Percentiles rank a stretch among this genome's conserved stretches.
These are phyloP conservation scores for Pachyseris speciosa DNA, from an alignment of 64 coral and sea anemone species.

Conservation along the genomic window DNA sequence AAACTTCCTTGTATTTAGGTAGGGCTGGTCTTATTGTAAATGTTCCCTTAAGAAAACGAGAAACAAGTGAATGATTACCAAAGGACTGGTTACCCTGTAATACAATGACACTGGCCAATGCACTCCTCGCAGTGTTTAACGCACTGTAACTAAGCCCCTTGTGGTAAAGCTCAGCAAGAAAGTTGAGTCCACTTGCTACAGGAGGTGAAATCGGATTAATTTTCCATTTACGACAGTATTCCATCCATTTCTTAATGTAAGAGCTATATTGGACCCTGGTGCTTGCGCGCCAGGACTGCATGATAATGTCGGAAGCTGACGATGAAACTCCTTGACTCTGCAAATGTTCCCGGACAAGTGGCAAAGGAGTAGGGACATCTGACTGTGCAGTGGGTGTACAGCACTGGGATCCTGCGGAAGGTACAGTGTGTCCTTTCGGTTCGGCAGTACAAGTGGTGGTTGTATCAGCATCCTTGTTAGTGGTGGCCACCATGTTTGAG, in stretches of 20 bases:
- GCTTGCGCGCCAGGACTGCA: conserved; percentile 71
- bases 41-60: conserved; percentile 26
- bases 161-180: conserved; percentile 32
- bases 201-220: conserved; percentile 52
- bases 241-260: conserved; percentile 68
- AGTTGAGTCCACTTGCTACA: conserved; percentile 61
- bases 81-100: conserved; percentile 46
- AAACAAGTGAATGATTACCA: conserved; percentile 36
- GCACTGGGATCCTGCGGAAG: conserved; percentile 10
- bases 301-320: conserved; percentile 49
- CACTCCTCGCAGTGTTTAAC: conserved; percentile 60
- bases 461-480: conserved; percentile 18
- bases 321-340: conserved; percentile 62
- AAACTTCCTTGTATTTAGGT: background rate
- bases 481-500: conserved; percentile 47
- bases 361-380: conserved; percentile 46
- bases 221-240: conserved; percentile 57
- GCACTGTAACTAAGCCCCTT: conserved; percentile 37
- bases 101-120: conserved; percentile 63
- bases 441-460: background rate
- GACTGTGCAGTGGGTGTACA: conserved; percentile 46
- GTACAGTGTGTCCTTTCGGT: conserved; percentile 7
- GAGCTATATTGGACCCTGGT: conserved; percentile 52
- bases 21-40: conserved; percentile 29
- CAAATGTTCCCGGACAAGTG: conserved; percentile 52